phyloP scores from a whole-genome alignment of 2,888 invertebrate genomes.

The Syrista parreyssii region DNA sequence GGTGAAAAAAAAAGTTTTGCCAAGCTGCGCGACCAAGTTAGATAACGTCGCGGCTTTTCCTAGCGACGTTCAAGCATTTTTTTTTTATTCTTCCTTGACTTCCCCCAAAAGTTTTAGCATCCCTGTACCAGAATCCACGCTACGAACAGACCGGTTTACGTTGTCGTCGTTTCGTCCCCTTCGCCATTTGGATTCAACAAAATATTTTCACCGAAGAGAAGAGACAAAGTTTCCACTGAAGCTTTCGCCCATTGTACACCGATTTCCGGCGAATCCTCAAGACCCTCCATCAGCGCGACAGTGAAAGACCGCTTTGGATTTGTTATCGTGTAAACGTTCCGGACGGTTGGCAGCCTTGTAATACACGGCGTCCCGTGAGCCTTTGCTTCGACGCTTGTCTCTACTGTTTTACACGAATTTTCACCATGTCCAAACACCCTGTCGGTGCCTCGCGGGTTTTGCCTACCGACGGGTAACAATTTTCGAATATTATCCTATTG shows the following conservation, averaged over 20 bases:
- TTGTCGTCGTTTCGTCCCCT: neutral
- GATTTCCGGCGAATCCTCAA: neutral
- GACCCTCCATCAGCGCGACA: neutral
- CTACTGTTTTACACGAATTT: too few relatives aligned
- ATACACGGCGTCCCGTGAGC: too few relatives aligned
- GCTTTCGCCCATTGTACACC: neutral
- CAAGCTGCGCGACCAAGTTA: slow-evolving; percentile 9
- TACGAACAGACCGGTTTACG: neutral
- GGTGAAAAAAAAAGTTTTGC: neutral
- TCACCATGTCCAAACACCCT: too few relatives aligned
- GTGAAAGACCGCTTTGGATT: neutral
- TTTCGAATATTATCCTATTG: too few relatives aligned
- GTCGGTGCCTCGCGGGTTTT: neutral
- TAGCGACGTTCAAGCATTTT: neutral
- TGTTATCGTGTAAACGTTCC: neutral
- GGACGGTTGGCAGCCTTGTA: neutral
- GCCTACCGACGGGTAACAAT: too few relatives aligned
- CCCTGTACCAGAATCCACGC: neutral
- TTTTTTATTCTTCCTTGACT: neutral
- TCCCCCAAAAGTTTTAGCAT: neutral
- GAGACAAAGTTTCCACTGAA: neutral
- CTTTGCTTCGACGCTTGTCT: too few relatives aligned
- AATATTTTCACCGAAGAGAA: neutral
- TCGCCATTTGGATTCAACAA: neutral
- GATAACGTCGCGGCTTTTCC: slow-evolving; percentile 6